These are phyloP conservation scores for Zalophus californianus DNA, from an alignment of 2,797 vertebrate species.

Conservation along the genomic window DNA sequence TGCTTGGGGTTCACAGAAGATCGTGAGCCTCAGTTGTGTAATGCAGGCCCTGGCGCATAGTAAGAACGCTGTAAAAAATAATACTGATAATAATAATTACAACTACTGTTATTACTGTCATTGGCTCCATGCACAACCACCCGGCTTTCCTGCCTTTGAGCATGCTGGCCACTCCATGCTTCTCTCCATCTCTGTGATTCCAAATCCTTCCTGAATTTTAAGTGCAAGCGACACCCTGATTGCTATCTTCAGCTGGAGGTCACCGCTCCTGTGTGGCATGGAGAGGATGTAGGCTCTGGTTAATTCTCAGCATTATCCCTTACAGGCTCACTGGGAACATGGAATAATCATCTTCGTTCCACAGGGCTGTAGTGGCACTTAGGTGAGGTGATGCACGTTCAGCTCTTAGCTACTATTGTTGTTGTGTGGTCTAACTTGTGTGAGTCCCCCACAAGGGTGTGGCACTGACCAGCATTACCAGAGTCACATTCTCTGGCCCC, in stretches of 20 bases:
- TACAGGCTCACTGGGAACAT: background rate
- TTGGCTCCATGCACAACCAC: background rate
- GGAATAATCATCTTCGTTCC: background rate
- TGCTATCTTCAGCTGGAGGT: background rate
- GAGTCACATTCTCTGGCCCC: background rate
- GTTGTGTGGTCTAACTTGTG: background rate
- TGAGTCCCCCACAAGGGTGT: background rate
- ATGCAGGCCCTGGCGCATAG: fast-evolving
- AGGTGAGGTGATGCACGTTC: background rate
- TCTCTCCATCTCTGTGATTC: background rate
- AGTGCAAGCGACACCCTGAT: background rate
- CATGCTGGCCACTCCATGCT: background rate
- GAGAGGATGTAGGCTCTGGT: background rate
- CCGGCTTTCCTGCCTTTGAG: background rate
- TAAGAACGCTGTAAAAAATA: background rate
- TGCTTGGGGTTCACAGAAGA: background rate
- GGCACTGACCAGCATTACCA: background rate
- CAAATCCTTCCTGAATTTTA: background rate
- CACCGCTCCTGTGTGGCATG: background rate
- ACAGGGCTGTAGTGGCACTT: background rate
- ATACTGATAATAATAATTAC: too few species aligned
- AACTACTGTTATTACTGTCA: background rate
- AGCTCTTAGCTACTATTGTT: background rate
- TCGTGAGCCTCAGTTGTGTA: background rate
- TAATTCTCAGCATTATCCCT: background rate